Base-by-base conservation (phyloP, 2,888 invertebrate species). In the Hypselothyrea guttata region DNA sequence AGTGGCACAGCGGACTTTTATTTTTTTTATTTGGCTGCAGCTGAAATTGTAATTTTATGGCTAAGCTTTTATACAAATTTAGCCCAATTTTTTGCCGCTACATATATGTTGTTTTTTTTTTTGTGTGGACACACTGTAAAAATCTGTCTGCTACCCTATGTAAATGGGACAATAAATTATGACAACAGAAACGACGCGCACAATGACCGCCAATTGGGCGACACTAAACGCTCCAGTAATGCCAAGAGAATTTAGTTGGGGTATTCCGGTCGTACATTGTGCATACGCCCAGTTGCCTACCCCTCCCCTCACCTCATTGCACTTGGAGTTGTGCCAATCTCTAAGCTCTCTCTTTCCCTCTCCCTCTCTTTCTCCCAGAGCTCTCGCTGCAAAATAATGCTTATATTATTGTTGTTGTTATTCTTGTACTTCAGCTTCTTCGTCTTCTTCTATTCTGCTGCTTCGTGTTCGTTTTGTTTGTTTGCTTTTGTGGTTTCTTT, bases 401-500 rank as follows among this genome's bases (percentile, higher is more conserved):
- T 22, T 22, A 22, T 22, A 5, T 5, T 22, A 22, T 22, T 22
- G 22, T 22, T 22, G 22, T 22, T 22, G 22, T 22, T 22, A 5
- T 22, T 22, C 3, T 5, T 22, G 22, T 22, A 22, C 5, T 22
- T 22, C 22, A 4, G 2, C 22, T 22, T 22, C 22, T 22, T 22
- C 22, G 22, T 22, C 22, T 22, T 22, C 22, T 22, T 3, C 30
- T 30, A 7, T 27, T 30, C 4, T 30, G 30, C n/a, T n/a, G n/a
- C n/a, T 9, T 30, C 30, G 3, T 30, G 9, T 7, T 30, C 30
- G 30, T 8, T 30, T n/a, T 30, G 30, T 30, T 30, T 30, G n/a
- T 30, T 30, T 56, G 53, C 16, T 40, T 40, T 1, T 54, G 41
- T 18, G 27, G 30, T 33, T 41, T 48, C 9, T 15, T 38, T 2